Evolutionary conservation across 2,888 invertebrate species (phyloP).

Genomic region (Baccha elongata): DNA sequence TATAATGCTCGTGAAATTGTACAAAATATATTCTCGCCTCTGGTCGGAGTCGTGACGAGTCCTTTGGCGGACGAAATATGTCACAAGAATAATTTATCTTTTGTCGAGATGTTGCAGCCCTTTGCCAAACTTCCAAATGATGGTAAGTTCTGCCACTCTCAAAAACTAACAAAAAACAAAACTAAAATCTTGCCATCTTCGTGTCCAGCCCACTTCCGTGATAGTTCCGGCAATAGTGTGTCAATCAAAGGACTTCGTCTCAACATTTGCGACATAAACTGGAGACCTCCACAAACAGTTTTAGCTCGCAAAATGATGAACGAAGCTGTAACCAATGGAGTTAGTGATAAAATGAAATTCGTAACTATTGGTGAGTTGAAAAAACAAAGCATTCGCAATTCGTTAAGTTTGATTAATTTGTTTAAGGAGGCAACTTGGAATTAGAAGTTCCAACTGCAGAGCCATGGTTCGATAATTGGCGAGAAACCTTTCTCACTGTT

Average conservation of each 20-base stretch:
- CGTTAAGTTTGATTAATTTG: not conserved
- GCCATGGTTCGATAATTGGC: constrained; percentile 98
- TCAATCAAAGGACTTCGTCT: constrained; percentile 90
- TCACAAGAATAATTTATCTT: constrained; percentile 94
- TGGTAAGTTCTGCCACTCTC: constrained; percentile 83
- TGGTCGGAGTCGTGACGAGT: constrained; percentile 93
- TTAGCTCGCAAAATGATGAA: constrained; percentile 93
- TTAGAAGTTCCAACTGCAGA: constrained; percentile 90
- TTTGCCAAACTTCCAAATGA: constrained; percentile 90
- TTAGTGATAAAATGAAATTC: constrained; percentile 84
- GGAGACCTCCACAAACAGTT: constrained; percentile 91
- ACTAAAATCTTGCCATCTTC: not conserved
- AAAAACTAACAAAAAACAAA: too few relatives aligned
- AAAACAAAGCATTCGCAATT: not conserved
- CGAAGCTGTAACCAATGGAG: constrained; percentile 88
- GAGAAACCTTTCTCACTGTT: constrained; percentile 94
- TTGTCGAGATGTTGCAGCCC: constrained; percentile 95
- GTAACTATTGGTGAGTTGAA: constrained; percentile 84
- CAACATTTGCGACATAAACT: constrained; percentile 91
- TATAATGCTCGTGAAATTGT: constrained; percentile 92
- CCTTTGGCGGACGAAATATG: constrained; percentile 92
- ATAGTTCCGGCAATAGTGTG: constrained; percentile 89
- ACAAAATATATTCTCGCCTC: constrained; percentile 94
- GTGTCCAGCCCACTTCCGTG: constrained; percentile 90
- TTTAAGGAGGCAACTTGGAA: constrained; percentile 82